phyloP scores from a whole-genome alignment of 2,113 vertebrate species.

The Lontra canadensis region DNA sequence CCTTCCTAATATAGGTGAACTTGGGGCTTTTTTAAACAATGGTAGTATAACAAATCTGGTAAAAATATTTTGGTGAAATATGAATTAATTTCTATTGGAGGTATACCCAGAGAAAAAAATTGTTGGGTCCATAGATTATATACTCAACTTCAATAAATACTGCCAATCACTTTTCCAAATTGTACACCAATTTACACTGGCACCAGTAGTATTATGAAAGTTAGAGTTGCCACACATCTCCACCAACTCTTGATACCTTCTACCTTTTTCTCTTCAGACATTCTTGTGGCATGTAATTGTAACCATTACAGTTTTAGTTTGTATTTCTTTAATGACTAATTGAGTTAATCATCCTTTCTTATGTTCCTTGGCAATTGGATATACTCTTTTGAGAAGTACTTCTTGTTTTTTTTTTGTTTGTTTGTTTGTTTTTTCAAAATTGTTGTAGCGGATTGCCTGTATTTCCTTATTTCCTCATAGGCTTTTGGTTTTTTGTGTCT shows the following conservation, averaged over 20 bases:
- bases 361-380: background rate
- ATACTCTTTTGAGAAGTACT: background rate
- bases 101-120: background rate
- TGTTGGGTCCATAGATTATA: fast-evolving
- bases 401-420: background rate
- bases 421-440: background rate
- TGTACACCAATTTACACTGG: background rate
- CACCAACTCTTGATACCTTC: background rate
- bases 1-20: background rate
- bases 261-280: background rate
- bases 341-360: background rate
- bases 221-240: background rate
- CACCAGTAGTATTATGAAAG: background rate
- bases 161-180: background rate
- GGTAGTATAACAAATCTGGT: background rate
- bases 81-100: background rate
- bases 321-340: background rate
- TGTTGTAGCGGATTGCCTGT: background rate
- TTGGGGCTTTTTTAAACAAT: background rate
- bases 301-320: background rate
- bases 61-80: background rate
- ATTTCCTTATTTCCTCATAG: background rate
- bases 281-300: background rate
- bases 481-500: background rate
- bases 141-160: background rate